phyloP scores from a whole-genome alignment of 2,888 invertebrate species.

The Crematogaster levior region DNA sequence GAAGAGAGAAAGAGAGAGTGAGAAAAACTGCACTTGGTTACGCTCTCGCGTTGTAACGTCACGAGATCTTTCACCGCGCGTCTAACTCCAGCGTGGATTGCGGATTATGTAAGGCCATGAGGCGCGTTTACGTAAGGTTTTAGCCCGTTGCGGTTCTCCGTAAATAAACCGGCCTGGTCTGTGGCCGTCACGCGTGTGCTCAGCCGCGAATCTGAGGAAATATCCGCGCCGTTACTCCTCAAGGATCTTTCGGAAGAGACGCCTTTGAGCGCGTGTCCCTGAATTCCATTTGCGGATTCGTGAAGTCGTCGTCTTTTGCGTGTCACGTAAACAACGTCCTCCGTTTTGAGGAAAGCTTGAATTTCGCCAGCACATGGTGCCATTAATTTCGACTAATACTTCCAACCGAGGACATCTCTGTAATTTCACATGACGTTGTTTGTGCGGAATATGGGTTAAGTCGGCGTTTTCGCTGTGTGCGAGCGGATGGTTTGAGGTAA shows the following conservation, averaged over 20 bases:
- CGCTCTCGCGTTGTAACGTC: slow-evolving; percentile 13
- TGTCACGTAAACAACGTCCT: not conserved
- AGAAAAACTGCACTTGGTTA: not conserved
- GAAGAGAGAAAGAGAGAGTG: not conserved
- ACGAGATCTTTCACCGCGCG: slow-evolving; percentile 36
- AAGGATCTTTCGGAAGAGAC: not conserved
- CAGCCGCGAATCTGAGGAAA: slow-evolving; percentile 40
- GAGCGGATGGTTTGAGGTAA: not conserved
- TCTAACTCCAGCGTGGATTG: slow-evolving; percentile 35
- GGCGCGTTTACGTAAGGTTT: slow-evolving; percentile 66
- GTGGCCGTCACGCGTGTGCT: slow-evolving; percentile 61
- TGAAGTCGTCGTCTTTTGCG: not conserved
- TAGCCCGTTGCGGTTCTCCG: slow-evolving; percentile 58
- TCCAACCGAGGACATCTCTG: not conserved
- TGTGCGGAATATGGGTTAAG: not conserved
- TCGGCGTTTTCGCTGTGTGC: not conserved
- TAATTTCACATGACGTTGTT: not conserved
- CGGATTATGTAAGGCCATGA: slow-evolving; percentile 61
- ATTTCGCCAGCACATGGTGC: not conserved
- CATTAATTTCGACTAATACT: not conserved
- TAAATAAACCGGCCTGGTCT: slow-evolving; percentile 69
- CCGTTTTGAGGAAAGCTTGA: not conserved
- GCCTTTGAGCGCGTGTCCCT: not conserved
- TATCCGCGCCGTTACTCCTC: no score
- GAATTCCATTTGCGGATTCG: not conserved